Percentiles rank a stretch among this genome's conserved stretches.
These are phyloP conservation scores for Stylophora pistillata DNA, from an alignment of 64 coral and sea anemone species.

Conservation along the genomic window DNA sequence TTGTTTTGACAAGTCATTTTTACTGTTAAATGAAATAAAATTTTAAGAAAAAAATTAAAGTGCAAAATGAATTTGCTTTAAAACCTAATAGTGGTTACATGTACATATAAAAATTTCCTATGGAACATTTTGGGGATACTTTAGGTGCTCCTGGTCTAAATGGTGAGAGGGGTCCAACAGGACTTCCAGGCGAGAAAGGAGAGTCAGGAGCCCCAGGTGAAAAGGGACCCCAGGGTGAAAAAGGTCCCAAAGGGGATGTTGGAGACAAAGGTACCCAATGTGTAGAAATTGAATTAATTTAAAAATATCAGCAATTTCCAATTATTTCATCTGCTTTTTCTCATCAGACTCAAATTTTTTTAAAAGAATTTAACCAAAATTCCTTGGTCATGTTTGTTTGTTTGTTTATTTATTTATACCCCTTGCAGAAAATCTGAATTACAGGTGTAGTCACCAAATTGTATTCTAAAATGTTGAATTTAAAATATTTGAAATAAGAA, in stretches of 20 bases:
- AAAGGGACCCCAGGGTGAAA: slow-evolving; percentile 31
- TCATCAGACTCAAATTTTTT: too few species aligned
- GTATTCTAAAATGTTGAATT: too few species aligned
- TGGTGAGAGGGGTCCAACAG: slow-evolving; percentile 28
- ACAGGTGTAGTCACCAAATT: too few species aligned
- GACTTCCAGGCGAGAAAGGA: slow-evolving; percentile 24
- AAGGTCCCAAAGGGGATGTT: slow-evolving; percentile 31
- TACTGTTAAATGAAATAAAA: too few species aligned
- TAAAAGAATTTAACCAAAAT: too few species aligned
- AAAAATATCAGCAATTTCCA: too few species aligned
- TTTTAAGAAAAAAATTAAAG: too few species aligned
- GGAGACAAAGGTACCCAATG: slow-evolving; percentile 11
- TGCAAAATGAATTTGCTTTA: neutral
- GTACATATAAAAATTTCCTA: neutral
- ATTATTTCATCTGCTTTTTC: too few species aligned
- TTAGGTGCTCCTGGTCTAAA: slow-evolving; percentile 24
- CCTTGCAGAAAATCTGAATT: too few species aligned
- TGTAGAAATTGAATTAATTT: neutral
- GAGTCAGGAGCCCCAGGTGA: slow-evolving; percentile 13
- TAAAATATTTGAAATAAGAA: too few species aligned
- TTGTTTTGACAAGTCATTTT: too few species aligned
- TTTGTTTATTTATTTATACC: too few species aligned
- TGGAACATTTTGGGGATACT: slow-evolving; percentile 6
- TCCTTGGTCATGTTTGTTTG: neutral
- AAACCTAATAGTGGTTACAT: neutral